phyloP scores from a whole-genome alignment of 2,113 vertebrate species.

The Murina feae region DNA sequence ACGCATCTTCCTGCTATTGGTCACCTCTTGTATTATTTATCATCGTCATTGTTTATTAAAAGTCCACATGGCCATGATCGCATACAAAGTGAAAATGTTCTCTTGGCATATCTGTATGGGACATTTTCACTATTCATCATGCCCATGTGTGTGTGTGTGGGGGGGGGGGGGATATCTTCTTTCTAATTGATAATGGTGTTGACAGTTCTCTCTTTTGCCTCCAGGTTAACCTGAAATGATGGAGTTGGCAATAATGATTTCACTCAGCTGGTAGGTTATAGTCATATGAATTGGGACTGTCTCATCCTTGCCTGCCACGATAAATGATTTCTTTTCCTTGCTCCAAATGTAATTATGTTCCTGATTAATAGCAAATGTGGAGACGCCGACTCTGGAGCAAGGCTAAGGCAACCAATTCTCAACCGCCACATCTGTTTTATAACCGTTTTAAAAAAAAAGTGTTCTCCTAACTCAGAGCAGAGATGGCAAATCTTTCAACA shows the following conservation, averaged over 20 bases:
- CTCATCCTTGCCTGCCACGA: slow-evolving; percentile 10
- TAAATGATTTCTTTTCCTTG: slow-evolving; percentile 29
- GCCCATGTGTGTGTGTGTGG: neutral
- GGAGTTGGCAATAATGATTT: neutral
- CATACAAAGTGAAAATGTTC: neutral
- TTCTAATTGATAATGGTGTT: neutral
- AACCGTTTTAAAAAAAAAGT: neutral
- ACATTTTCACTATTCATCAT: neutral
- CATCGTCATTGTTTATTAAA: neutral
- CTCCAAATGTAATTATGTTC: neutral
- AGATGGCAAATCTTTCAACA: slow-evolving; percentile 1
- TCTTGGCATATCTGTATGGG: neutral
- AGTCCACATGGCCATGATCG: neutral
- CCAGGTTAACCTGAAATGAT: slow-evolving; percentile 27
- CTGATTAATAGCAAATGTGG: slow-evolving; percentile 59
- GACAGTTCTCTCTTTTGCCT: slow-evolving; percentile 31
- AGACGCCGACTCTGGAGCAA: neutral
- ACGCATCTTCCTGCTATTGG: neutral
- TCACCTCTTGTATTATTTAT: neutral
- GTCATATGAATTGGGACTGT: neutral
- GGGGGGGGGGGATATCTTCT: neutral
- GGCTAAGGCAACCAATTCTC: neutral
- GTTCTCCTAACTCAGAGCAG: neutral
- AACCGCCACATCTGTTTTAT: neutral
- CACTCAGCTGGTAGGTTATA: neutral